Conservation (phyloP, 2,888 invertebrate genomes). For the Oegoconia quadripuncta region DNA sequence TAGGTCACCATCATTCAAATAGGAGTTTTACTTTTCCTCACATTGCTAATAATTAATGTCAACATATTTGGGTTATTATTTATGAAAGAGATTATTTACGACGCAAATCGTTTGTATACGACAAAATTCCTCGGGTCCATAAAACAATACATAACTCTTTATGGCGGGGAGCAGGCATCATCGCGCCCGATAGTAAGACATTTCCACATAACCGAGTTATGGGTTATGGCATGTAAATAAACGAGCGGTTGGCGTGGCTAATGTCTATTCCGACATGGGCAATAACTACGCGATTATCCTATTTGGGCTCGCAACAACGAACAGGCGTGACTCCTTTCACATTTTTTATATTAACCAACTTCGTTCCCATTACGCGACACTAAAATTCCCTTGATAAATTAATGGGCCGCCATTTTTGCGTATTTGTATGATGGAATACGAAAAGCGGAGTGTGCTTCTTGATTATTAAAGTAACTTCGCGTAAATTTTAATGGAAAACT, state of each 20-base stretch:
- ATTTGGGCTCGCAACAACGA: conserved; percentile 58
- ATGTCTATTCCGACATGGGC: conserved; percentile 67
- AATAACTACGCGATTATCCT: conserved; percentile 71
- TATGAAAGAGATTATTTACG: neutral
- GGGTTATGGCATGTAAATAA: conserved; percentile 64
- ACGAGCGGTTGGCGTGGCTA: conserved; percentile 73
- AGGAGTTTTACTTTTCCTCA: neutral
- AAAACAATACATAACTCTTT: conserved; percentile 13
- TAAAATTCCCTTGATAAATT: conserved; percentile 15
- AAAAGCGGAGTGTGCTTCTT: conserved; percentile 1
- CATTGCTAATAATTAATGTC: neutral
- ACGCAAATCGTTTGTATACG: neutral
- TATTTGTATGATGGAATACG: conserved; percentile 3
- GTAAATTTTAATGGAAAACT: conserved; percentile 9
- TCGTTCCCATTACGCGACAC: conserved; percentile 35
- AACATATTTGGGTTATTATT: neutral
- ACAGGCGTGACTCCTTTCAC: conserved; percentile 58
- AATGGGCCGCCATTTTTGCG: neutral
- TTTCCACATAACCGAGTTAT: conserved; percentile 58
- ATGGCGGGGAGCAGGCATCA: conserved; percentile 35
- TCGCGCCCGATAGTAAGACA: conserved; percentile 38
- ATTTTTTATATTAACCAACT: conserved; percentile 55
- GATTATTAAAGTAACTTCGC: conserved; percentile 7
- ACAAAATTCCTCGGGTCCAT: conserved; percentile 6
- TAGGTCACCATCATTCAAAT: neutral